These are phyloP conservation scores for Porites cylindrica DNA, from an alignment of 92 coral and sea anemone genomes.

Conservation along the genomic window DNA sequence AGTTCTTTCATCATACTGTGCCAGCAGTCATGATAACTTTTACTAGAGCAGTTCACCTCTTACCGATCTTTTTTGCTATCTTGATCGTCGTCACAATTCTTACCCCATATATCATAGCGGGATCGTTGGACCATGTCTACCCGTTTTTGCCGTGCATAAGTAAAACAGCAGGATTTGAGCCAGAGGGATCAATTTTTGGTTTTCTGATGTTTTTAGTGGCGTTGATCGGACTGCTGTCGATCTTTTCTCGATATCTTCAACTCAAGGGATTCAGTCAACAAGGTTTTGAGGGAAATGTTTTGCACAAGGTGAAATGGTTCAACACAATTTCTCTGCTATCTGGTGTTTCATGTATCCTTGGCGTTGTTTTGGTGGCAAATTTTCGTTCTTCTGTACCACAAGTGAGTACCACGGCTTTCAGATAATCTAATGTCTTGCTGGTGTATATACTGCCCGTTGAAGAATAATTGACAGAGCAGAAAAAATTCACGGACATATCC, in stretches of 20 bases:
- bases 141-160: slow-evolving; percentile 66
- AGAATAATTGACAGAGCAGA: too few relatives aligned
- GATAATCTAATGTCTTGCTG: too few relatives aligned
- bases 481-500: too few relatives aligned
- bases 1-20: too few relatives aligned
- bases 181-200: slow-evolving; percentile 58
- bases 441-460: too few relatives aligned
- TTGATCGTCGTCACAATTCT: not conserved
- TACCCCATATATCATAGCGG: slow-evolving; percentile 61
- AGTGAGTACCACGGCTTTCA: not conserved
- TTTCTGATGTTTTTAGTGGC: slow-evolving; percentile 49
- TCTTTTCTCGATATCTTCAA: slow-evolving; percentile 47
- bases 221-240: slow-evolving; percentile 22
- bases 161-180: slow-evolving; percentile 49
- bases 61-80: slow-evolving; percentile 2
- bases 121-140: slow-evolving; percentile 47
- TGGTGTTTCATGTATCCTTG: slow-evolving; percentile 5
- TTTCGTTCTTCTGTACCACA: not conserved
- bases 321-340: slow-evolving; percentile 11
- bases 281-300: not conserved
- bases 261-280: slow-evolving; percentile 5
- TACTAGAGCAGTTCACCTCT: not conserved
- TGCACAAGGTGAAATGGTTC: not conserved
- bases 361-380: slow-evolving; percentile 6
- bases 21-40: not conserved